These are phyloP conservation scores for Zaprionus ornatus DNA, from an alignment of 1,140 invertebrate genomes.

Conservation along the genomic window DNA sequence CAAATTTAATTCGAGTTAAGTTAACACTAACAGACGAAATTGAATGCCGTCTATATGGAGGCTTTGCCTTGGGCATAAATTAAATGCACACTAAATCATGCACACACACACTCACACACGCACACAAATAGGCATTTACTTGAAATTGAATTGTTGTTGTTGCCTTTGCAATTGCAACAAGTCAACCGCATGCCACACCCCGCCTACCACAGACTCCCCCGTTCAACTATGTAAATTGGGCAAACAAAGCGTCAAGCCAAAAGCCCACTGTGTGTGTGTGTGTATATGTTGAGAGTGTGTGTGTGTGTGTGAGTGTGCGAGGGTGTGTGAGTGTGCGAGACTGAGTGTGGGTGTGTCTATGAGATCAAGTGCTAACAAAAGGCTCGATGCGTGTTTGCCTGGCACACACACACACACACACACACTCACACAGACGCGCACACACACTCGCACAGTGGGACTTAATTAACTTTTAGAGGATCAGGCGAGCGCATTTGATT, in stretches of 20 bases:
- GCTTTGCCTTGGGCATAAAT: not conserved
- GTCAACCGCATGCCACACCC: not conserved
- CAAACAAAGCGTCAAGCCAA: constrained; percentile 12
- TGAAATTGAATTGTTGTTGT: constrained; percentile 28
- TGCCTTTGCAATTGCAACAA: constrained; percentile 12
- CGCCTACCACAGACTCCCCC: not conserved
- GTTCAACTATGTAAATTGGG: constrained; percentile 6
- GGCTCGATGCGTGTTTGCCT: constrained; percentile 27
- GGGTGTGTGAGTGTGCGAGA: not conserved
- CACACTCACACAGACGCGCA: not conserved
- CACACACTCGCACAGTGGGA: not conserved
- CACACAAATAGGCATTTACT: constrained; percentile 2
- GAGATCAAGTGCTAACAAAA: constrained; percentile 27
- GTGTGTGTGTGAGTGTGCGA: not conserved
- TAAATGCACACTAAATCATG: constrained; percentile 7
- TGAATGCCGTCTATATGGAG: not conserved
- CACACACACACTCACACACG: not conserved
- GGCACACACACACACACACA: constrained; percentile 3
- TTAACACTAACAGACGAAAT: not conserved
- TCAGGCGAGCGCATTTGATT: constrained; percentile 24
- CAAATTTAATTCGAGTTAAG: not conserved
- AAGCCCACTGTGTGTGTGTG: not conserved
- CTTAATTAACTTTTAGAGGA: constrained; percentile 46
- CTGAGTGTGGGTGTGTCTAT: constrained; percentile 24
- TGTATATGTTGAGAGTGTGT: not conserved